A percentile compares a stretch with the other conserved stretches of the same genome.
phyloP scores from a whole-genome alignment of 2,888 invertebrate genomes.

The Amphipoea lucens region DNA sequence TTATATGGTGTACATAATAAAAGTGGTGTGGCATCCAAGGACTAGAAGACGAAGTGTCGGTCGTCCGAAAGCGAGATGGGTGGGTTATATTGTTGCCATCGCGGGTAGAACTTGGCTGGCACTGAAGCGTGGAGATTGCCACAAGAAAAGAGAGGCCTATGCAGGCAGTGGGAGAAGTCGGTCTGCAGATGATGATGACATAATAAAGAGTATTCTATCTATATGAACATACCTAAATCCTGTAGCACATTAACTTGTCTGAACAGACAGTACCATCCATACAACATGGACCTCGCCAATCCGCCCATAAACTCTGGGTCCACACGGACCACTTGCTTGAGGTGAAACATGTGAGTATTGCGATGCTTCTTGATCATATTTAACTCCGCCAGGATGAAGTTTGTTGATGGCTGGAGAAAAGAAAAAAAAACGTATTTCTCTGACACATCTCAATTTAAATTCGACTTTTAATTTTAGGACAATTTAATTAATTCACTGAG shows the following conservation, averaged over 20 bases:
- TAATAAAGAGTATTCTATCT: background rate
- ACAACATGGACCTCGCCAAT: constrained; percentile 86
- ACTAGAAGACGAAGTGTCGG: too few species aligned
- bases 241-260: constrained; percentile 73
- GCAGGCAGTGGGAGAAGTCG: too few species aligned
- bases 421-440: background rate
- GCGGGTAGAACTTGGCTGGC: too few species aligned
- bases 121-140: too few species aligned
- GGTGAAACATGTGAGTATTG: constrained; percentile 90
- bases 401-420: constrained; percentile 91
- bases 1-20: background rate
- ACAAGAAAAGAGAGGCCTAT: too few species aligned
- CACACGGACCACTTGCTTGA: constrained; percentile 91
- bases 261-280: constrained; percentile 88
- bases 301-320: constrained; percentile 90
- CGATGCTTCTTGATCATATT: constrained; percentile 92
- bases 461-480: background rate
- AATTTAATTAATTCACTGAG: background rate
- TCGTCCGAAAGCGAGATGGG: too few species aligned
- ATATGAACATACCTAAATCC: constrained; percentile 72
- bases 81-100: too few species aligned
- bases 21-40: too few species aligned
- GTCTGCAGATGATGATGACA: too few species aligned
- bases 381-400: constrained; percentile 92
- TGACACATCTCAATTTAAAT: background rate